Conservation (phyloP, 2,797 vertebrate genomes). For the Garrulus glandarius region DNA sequence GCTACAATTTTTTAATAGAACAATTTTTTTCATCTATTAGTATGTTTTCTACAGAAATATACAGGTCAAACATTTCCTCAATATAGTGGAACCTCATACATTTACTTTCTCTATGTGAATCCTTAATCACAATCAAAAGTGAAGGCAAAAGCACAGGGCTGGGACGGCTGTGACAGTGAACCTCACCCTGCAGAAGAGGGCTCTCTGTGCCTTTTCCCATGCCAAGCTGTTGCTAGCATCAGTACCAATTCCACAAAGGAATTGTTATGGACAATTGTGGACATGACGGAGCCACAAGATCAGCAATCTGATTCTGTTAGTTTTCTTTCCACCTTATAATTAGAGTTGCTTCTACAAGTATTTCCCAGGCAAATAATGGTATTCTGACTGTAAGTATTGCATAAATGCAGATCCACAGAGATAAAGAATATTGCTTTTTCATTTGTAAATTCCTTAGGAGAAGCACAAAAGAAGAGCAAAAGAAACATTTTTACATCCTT, state of each 20-base stretch:
- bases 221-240: not conserved
- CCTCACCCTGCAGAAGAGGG: not conserved
- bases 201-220: accelerated
- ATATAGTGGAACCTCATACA: not conserved
- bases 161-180: not conserved
- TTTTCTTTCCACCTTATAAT: not conserved
- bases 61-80: not conserved
- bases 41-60: not conserved
- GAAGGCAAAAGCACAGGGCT: not conserved
- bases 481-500: not conserved
- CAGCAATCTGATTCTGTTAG: not conserved
- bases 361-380: not conserved
- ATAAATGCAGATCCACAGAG: not conserved
- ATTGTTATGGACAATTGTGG: not conserved
- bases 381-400: not conserved
- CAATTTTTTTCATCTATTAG: not conserved
- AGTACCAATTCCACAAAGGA: not conserved
- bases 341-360: not conserved
- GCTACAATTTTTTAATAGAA: not conserved
- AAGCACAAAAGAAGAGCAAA: not conserved
- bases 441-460: not conserved
- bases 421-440: not conserved
- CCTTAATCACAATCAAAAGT: not conserved
- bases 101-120: not conserved
- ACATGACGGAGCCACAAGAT: not conserved